Conservation (phyloP, 2,888 invertebrate species). For the Protonemura montana region DNA sequence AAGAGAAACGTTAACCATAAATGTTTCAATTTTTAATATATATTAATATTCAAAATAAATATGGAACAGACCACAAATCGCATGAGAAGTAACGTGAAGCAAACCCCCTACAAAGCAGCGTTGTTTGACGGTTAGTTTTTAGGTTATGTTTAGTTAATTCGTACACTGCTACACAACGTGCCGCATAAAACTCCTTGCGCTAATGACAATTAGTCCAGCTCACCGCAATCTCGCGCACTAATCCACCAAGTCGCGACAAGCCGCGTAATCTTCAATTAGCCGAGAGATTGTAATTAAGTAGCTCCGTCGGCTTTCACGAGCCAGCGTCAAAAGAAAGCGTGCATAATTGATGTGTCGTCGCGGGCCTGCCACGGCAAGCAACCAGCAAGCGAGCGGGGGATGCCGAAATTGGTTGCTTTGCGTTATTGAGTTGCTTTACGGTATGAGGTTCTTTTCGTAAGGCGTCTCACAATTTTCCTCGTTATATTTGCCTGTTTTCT, state of each 20-base stretch:
- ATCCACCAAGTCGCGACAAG: neutral
- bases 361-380: neutral
- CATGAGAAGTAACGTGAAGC: too few species aligned
- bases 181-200: neutral
- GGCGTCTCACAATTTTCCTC: too few species aligned
- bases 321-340: neutral
- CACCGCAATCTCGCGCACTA: neutral
- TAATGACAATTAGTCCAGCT: neutral
- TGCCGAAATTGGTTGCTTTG: too few species aligned
- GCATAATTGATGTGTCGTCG: neutral
- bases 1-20: too few species aligned
- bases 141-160: neutral
- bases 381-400: neutral
- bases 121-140: neutral
- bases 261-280: constrained; percentile 37
- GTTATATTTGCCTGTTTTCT: too few species aligned
- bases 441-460: too few species aligned
- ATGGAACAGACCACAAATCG: too few species aligned
- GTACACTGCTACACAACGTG: neutral
- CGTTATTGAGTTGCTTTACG: too few species aligned
- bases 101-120: too few species aligned
- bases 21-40: too few species aligned
- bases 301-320: constrained; percentile 24
- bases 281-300: constrained; percentile 37
- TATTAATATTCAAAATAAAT: too few species aligned